A percentile compares a stretch with the other conserved stretches of the same genome.
Evolutionary conservation across 1,140 invertebrate species (phyloP).

Genomic region (Aphelenchoides fujianensis): DNA sequence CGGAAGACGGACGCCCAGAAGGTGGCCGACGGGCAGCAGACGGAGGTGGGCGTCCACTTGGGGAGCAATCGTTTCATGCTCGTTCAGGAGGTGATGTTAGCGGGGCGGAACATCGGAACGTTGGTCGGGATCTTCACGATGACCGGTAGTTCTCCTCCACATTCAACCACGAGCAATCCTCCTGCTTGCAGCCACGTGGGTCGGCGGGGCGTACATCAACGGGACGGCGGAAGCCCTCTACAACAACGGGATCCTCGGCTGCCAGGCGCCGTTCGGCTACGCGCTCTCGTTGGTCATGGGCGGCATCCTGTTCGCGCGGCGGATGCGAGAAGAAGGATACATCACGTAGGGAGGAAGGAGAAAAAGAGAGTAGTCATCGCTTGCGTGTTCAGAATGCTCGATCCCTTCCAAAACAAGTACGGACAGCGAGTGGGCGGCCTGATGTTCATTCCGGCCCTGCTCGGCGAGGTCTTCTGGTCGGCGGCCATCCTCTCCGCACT

Average conservation of each 20-base stretch:
- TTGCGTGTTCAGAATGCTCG: too few species aligned
- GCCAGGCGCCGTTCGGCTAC: conserved; percentile 95
- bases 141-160: conserved; percentile 72
- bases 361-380: too few species aligned
- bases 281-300: conserved; percentile 82
- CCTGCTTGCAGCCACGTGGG: conserved; percentile 68
- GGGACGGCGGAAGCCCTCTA: conserved; percentile 94
- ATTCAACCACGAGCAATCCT: not conserved
- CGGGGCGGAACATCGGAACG: conserved; percentile 83
- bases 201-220: conserved; percentile 97
- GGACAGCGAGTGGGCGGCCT: conserved; percentile 93
- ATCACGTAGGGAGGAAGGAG: too few species aligned
- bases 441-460: conserved; percentile 88
- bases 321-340: conserved; percentile 93
- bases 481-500: conserved; percentile 88
- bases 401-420: conserved; percentile 91
- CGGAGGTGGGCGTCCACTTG: too few species aligned
- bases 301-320: conserved; percentile 93
- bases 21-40: conserved; percentile 70
- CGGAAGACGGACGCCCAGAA: conserved; percentile 74
- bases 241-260: conserved; percentile 79
- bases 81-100: conserved; percentile 96
- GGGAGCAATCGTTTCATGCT: conserved; percentile 20
- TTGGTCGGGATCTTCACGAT: conserved; percentile 94
- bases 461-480: conserved; percentile 96